Evolutionary conservation across 2,113 vertebrate genomes (phyloP).

Genomic region (Podarcis raffonei): DNA sequence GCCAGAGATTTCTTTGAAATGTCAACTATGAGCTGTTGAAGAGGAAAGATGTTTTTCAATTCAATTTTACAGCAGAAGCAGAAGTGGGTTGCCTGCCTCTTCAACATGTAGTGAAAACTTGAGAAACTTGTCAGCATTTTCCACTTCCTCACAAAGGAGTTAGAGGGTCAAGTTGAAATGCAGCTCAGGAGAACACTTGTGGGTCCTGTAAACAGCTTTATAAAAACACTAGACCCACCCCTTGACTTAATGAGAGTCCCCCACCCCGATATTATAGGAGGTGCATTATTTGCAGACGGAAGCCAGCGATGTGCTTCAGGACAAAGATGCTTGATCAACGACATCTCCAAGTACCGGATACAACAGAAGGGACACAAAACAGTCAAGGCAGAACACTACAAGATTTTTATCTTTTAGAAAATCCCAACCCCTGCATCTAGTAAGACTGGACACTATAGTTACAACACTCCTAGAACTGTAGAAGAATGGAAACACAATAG

Average conservation of each 20-base stretch:
- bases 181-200: not conserved
- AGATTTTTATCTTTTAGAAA: slow-evolving; percentile 58
- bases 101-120: not conserved
- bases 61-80: not conserved
- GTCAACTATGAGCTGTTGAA: not conserved
- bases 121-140: not conserved
- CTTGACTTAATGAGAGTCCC: not conserved
- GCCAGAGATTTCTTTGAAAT: not conserved
- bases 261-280: not conserved
- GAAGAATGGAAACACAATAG: slow-evolving; percentile 71
- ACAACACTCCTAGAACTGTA: slow-evolving; percentile 74
- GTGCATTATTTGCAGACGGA: not conserved
- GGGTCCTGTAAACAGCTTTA: not conserved
- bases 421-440: slow-evolving; percentile 74
- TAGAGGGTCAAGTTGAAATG: not conserved
- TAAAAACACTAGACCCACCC: not conserved
- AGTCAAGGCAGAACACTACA: slow-evolving; percentile 76
- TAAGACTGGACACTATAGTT: slow-evolving; percentile 75
- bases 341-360: slow-evolving; percentile 57
- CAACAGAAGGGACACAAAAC: slow-evolving; percentile 72
- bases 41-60: not conserved
- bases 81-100: not conserved
- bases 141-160: not conserved
- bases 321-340: slow-evolving; percentile 18
- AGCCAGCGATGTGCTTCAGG: not conserved